Base-by-base conservation (phyloP, 1,140 invertebrate genomes). In the Adoxophyes honmai region DNA sequence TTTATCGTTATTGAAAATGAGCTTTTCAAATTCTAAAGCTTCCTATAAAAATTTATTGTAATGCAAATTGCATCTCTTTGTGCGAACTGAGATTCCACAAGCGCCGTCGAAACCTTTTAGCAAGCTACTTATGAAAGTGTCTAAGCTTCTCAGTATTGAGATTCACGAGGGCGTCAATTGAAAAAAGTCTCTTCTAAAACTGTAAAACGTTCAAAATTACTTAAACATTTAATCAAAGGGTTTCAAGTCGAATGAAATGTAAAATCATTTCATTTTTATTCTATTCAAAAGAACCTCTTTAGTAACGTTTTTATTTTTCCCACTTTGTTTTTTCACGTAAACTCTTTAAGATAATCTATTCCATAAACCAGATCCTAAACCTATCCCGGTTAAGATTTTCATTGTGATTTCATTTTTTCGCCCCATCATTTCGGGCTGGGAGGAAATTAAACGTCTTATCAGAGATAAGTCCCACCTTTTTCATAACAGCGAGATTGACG, bases 41-140 rank as follows among this genome's bases (percentile, higher is more conserved):
- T 75, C 73, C 77, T 78, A 80, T 81, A 82, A 80, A 78, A 78
- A 81, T 82, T 74, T 83, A 86, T 86, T 86, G 77, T 83, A 76
- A 86, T 83, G 80, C 78, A 86, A 86, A 86, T 86, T 83, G 82
- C 80, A 79, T 81, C 73, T 72, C 77, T 80, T 76, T 76, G 74
- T 73, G 61, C 59, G 15, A 55, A 55, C 62, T 59, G 73, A 62
- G 67, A 68, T 64, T 76, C 42, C 4, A 62, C 64, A 66, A 69
- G 76, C 72, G 72, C 60, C 64, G 66, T 74, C 63, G 64, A 80
- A 77, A 75, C 72, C 73, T 78, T 81, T 82, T 72, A 82, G 67
- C n/a, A 52, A 44, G 14, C 52, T 59, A 36, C 52, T 48, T 58
- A 36, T 28, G 55, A 42, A 34, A 34, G 35, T 55, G 14, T 55